These are phyloP conservation scores for Anser brachyrhynchus DNA, from an alignment of 2,113 vertebrate genomes.

Conservation along the genomic window DNA sequence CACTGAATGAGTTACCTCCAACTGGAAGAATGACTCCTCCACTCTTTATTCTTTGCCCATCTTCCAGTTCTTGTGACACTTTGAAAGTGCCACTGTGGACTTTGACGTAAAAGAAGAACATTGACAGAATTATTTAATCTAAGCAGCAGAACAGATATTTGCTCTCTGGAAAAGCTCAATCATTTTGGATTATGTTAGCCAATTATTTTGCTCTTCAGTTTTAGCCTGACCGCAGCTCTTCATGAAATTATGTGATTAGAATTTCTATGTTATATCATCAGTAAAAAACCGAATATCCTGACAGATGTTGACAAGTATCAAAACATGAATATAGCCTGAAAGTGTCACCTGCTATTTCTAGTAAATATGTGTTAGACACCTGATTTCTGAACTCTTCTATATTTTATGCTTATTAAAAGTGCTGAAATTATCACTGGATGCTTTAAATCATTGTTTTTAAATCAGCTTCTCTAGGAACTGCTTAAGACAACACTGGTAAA, in stretches of 20 bases:
- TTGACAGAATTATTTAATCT: neutral
- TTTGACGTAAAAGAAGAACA: neutral
- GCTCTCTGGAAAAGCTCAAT: neutral
- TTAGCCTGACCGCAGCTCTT: neutral
- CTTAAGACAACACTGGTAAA: neutral
- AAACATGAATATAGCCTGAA: neutral
- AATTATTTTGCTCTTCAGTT: neutral
- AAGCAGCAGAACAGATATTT: constrained; percentile 18
- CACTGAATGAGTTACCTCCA: neutral
- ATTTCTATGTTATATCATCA: neutral
- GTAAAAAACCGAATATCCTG: neutral
- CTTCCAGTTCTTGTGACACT: neutral
- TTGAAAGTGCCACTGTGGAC: neutral
- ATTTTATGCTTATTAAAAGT: neutral
- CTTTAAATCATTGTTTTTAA: neutral
- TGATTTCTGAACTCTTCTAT: neutral
- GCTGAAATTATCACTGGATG: neutral
- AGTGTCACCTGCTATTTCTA: neutral
- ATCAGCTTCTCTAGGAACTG: neutral
- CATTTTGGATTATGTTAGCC: neutral
- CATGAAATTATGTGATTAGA: neutral
- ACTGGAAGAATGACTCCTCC: neutral
- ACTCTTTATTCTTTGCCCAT: neutral
- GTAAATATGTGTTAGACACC: neutral
- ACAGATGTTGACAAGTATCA: neutral